These are phyloP conservation scores for Alentia gelatinosa DNA, from an alignment of 2,888 invertebrate genomes.

Conservation along the genomic window DNA sequence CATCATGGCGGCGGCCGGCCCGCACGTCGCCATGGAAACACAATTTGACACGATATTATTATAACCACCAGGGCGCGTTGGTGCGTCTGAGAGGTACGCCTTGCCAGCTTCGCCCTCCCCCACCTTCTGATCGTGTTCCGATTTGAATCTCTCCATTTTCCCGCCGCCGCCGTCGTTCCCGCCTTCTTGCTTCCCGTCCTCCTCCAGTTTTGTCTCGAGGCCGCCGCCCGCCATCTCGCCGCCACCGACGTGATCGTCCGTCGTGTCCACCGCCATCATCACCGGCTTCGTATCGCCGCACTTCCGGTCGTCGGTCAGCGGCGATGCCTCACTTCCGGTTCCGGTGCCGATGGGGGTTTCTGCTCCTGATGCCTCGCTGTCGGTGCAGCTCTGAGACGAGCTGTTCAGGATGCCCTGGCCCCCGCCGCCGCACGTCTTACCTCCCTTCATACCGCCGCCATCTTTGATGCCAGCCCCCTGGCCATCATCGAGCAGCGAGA, in stretches of 20 bases:
- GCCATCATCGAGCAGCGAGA: conserved; percentile 34
- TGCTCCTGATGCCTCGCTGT: conserved; percentile 33
- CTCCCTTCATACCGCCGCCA: background rate
- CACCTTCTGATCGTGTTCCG: background rate
- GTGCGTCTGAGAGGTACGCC: background rate
- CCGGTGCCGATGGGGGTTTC: conserved; percentile 39
- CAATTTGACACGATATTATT: background rate
- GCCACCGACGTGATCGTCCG: background rate
- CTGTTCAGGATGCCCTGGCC: background rate
- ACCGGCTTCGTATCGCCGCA: conserved; percentile 20
- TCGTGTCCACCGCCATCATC: background rate
- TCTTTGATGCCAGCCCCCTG: background rate
- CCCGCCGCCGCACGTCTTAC: background rate
- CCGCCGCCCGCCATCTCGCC: background rate
- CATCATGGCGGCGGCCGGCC: background rate
- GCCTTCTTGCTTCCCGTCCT: background rate
- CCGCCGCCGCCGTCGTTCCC: background rate
- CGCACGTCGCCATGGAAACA: background rate
- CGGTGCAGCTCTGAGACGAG: conserved; percentile 31
- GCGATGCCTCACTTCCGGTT: conserved; percentile 48
- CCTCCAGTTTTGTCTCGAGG: background rate
- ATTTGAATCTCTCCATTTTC: conserved; percentile 17
- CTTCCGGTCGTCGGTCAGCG: conserved; percentile 27
- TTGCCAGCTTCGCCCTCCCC: background rate
- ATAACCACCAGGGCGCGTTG: too few relatives aligned